phyloP scores from a whole-genome alignment of 2,797 vertebrate species.

The Alexandromys oeconomus region DNA sequence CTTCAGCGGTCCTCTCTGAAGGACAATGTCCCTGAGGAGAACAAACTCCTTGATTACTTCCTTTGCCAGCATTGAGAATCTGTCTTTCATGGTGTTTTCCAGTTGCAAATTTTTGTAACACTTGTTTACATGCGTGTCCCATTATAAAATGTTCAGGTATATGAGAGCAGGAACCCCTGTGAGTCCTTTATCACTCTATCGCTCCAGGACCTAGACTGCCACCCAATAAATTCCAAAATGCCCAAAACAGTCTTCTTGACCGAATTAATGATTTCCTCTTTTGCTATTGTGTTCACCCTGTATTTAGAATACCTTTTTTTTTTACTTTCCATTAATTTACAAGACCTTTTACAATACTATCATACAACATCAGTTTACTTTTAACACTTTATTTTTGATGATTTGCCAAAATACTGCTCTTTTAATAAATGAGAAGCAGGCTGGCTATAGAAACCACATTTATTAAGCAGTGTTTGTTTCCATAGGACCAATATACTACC shows the following conservation, averaged over 20 bases:
- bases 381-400: constrained; percentile 17
- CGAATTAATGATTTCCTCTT: neutral
- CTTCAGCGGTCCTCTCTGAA: neutral
- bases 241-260: neutral
- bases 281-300: neutral
- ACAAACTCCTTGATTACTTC: neutral
- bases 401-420: neutral
- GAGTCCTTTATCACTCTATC: neutral
- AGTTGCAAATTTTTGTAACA: constrained; percentile 19
- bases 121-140: neutral
- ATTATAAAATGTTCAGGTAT: neutral
- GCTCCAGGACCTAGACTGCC: neutral
- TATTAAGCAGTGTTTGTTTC: neutral
- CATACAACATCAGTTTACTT: neutral
- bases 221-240: neutral
- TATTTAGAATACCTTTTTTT: constrained; percentile 9
- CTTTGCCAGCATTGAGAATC: neutral
- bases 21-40: neutral
- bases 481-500: neutral
- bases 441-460: neutral
- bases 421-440: neutral
- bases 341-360: neutral
- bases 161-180: neutral
- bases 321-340: neutral
- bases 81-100: neutral